These are phyloP conservation scores for Rhinichthys klamathensis DNA, from an alignment of 2,113 vertebrate genomes.

Conservation along the genomic window DNA sequence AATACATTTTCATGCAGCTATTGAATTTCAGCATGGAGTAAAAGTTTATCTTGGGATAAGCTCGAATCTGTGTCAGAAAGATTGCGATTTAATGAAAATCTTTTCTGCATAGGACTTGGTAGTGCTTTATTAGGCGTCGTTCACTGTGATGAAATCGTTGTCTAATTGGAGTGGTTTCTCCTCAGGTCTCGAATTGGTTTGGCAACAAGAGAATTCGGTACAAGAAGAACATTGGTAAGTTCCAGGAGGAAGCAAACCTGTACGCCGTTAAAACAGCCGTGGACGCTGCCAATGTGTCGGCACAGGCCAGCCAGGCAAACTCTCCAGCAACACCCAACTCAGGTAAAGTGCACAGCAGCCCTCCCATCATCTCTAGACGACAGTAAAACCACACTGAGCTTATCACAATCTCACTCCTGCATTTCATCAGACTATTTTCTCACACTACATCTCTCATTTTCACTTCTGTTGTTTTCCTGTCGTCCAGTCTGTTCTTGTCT, in stretches of 20 bases:
- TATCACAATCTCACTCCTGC: background rate
- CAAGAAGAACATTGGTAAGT: constrained; percentile 92
- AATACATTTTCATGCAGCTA: no score
- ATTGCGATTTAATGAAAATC: no score
- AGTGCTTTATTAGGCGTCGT: background rate
- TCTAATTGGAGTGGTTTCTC: background rate
- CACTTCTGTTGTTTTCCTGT: background rate
- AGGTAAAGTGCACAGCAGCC: constrained; percentile 69
- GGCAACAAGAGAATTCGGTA: constrained; percentile 92
- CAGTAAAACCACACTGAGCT: constrained; percentile 10
- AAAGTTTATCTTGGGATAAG: no score
- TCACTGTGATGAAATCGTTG: background rate
- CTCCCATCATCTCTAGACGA: constrained; percentile 31
- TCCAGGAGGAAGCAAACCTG: constrained; percentile 89
- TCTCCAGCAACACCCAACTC: constrained; percentile 85
- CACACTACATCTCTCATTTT: background rate
- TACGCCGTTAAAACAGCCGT: constrained; percentile 85
- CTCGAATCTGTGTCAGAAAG: no score
- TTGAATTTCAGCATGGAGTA: no score
- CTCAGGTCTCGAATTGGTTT: constrained; percentile 92
- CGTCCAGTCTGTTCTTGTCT: constrained; percentile 4
- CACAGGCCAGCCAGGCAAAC: constrained; percentile 83
- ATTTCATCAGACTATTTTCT: background rate
- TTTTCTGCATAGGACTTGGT: no score
- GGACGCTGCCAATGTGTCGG: constrained; percentile 80